Conservation (phyloP, 2,113 vertebrate species). For the Atractosteus spatula region DNA sequence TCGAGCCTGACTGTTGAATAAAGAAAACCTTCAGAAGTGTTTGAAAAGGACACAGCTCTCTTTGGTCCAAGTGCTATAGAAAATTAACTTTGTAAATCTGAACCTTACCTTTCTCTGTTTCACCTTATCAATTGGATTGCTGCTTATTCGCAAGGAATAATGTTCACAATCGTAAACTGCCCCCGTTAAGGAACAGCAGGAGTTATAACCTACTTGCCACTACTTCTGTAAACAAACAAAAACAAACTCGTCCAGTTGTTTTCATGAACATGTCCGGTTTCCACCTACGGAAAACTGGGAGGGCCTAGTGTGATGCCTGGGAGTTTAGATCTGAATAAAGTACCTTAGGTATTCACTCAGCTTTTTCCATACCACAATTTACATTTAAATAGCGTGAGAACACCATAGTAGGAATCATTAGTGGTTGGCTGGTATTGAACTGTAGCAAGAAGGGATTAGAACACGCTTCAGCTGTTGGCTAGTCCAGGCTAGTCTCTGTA, state of each 20-base stretch:
- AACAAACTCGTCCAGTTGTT: neutral
- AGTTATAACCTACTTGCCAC: no score
- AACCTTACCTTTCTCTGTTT: neutral
- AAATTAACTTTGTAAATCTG: neutral
- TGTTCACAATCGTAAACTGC: no score
- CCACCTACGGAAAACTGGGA: no score
- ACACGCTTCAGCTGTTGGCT: no score
- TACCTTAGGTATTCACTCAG: constrained; percentile 1
- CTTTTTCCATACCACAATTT: constrained; percentile 8
- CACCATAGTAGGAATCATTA: no score
- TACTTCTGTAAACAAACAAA: neutral
- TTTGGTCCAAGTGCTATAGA: neutral
- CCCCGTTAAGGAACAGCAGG: no score
- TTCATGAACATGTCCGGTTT: no score
- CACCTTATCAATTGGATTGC: neutral
- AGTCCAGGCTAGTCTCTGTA: no score
- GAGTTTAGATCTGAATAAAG: constrained; percentile 18
- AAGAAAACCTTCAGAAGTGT: neutral
- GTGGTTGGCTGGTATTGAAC: no score
- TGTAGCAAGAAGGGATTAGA: no score
- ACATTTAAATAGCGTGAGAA: neutral
- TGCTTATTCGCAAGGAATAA: no score
- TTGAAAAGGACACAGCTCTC: neutral
- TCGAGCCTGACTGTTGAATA: constrained; percentile 7
- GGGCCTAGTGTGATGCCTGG: neutral